Conservation (phyloP, 2,888 invertebrate genomes). For the Saturnia pavonia region DNA sequence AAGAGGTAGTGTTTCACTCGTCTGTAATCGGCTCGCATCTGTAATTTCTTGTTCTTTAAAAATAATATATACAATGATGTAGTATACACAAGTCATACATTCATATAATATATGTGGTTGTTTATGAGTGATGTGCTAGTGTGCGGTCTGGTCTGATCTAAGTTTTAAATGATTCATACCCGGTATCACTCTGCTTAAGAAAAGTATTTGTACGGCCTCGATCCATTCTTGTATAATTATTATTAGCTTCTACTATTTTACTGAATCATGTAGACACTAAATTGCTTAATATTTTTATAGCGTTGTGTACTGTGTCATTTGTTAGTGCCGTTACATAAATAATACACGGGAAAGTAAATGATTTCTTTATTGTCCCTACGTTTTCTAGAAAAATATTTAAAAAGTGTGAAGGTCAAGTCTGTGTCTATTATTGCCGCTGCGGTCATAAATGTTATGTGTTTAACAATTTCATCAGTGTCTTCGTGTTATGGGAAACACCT, state of each 20-base stretch:
- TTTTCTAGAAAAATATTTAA: slow-evolving; percentile 52
- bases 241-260: background rate
- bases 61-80: slow-evolving; percentile 11
- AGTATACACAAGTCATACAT: background rate
- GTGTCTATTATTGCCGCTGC: slow-evolving; percentile 51
- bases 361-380: slow-evolving; percentile 34
- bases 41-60: slow-evolving; percentile 12
- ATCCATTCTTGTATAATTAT: slow-evolving; percentile 12
- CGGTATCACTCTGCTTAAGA: slow-evolving; percentile 37
- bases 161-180: slow-evolving; percentile 44
- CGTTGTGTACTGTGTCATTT: slow-evolving; percentile 13
- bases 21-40: slow-evolving; percentile 33
- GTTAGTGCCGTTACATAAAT: background rate
- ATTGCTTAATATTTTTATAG: background rate
- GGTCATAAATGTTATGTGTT: slow-evolving; percentile 29
- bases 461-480: slow-evolving; percentile 26
- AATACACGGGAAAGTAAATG: slow-evolving; percentile 28
- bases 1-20: slow-evolving; percentile 60
- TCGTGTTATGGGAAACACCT: slow-evolving; percentile 45
- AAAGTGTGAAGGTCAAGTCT: slow-evolving; percentile 60
- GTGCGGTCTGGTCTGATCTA: slow-evolving; percentile 41
- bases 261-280: background rate
- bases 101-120: slow-evolving; percentile 5
- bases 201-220: slow-evolving; percentile 30
- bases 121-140: slow-evolving; percentile 24